phyloP scores from a whole-genome alignment of 2,888 invertebrate species.

The Harpagoxenus sublaevis region DNA sequence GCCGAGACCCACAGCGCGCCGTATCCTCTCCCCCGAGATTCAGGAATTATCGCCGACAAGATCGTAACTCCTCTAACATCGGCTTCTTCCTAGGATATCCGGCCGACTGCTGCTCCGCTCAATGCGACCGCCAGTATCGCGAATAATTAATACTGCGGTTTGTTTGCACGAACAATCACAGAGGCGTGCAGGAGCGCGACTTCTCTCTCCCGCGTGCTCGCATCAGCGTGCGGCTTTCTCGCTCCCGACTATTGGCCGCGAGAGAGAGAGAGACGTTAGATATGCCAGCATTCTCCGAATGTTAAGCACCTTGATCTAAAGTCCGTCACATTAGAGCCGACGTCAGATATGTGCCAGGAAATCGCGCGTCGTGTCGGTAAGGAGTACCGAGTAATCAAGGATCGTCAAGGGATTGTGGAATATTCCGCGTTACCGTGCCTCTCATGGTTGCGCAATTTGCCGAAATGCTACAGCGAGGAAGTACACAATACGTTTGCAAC shows the following conservation, averaged over 20 bases:
- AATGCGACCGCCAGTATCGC: slow-evolving; percentile 76
- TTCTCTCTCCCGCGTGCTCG: background rate
- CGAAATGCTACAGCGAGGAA: slow-evolving; percentile 42
- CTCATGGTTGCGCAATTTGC: slow-evolving; percentile 46
- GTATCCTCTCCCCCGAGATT: slow-evolving; percentile 20
- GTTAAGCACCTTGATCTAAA: slow-evolving; percentile 67
- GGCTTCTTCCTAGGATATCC: slow-evolving; percentile 49
- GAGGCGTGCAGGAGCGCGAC: slow-evolving; percentile 59
- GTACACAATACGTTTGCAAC: slow-evolving; percentile 53
- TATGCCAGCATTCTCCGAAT: slow-evolving; percentile 66
- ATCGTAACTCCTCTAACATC: slow-evolving; percentile 44
- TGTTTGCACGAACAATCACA: slow-evolving; percentile 79
- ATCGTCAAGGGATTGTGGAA: slow-evolving; percentile 65
- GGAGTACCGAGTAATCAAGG: slow-evolving; percentile 67
- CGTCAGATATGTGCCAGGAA: slow-evolving; percentile 62
- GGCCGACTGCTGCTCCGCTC: slow-evolving; percentile 49
- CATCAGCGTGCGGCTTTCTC: slow-evolving; percentile 45
- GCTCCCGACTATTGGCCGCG: slow-evolving; percentile 68
- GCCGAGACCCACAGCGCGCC: background rate
- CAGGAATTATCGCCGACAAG: slow-evolving; percentile 29
- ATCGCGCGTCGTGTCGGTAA: slow-evolving; percentile 59
- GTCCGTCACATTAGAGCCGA: slow-evolving; percentile 62
- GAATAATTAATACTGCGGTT: slow-evolving; percentile 82
- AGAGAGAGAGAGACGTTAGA: slow-evolving; percentile 60
- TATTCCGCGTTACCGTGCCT: slow-evolving; percentile 35